phyloP scores from a whole-genome alignment of 2,113 vertebrate genomes.

The Laticauda colubrina region DNA sequence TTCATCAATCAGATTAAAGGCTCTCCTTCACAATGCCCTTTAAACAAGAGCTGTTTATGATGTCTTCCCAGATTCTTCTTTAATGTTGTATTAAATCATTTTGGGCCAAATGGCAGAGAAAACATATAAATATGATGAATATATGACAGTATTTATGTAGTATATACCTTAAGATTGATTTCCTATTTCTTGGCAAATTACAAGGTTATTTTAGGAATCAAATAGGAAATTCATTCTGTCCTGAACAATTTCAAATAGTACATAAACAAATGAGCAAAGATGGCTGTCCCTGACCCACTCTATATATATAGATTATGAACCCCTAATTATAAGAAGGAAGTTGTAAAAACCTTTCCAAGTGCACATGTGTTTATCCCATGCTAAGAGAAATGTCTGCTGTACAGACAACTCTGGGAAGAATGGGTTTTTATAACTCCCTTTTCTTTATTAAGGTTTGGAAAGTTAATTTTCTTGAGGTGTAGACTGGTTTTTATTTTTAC shows the following conservation, averaged over 20 bases:
- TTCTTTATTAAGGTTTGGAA: slow-evolving; percentile 57
- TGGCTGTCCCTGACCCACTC: not conserved
- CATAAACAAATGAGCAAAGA: not conserved
- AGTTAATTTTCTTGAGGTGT: slow-evolving; percentile 43
- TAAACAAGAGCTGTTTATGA: slow-evolving; percentile 85
- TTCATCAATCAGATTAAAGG: slow-evolving; percentile 88
- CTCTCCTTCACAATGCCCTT: slow-evolving; percentile 82
- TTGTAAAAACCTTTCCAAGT: not conserved
- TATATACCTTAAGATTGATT: slow-evolving; percentile 68
- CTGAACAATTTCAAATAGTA: slow-evolving; percentile 45
- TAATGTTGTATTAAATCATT: slow-evolving; percentile 80
- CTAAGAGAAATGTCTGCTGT: not conserved
- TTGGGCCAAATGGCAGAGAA: slow-evolving; percentile 57
- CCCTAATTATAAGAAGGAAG: not conserved
- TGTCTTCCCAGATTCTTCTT: slow-evolving; percentile 77
- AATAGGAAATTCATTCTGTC: not conserved
- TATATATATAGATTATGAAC: not conserved
- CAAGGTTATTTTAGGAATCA: slow-evolving; percentile 41
- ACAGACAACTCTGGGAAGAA: slow-evolving; percentile 28
- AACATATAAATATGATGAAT: slow-evolving; percentile 74
- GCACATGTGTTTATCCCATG: slow-evolving; percentile 15
- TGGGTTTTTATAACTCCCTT: not conserved
- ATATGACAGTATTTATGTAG: slow-evolving; percentile 70
- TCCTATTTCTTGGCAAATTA: slow-evolving; percentile 61
- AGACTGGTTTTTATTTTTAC: slow-evolving; percentile 43